phyloP scores from a whole-genome alignment of 2,113 vertebrate species.

The Thunnus maccoyii region DNA sequence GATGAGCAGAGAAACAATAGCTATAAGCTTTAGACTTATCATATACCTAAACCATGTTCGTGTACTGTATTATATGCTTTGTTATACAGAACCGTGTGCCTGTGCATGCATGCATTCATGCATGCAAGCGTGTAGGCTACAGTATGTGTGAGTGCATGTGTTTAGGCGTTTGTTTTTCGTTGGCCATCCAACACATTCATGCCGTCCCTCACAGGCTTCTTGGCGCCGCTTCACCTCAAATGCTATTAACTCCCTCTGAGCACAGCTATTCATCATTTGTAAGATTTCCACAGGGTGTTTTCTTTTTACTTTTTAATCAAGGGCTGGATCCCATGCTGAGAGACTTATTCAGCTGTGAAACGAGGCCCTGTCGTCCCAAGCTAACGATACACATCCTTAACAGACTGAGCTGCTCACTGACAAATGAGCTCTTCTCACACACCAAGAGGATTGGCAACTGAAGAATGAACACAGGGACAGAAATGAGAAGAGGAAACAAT shows the following conservation, averaged over 20 bases:
- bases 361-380: conserved; percentile 58
- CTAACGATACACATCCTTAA: conserved; percentile 61
- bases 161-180: conserved; percentile 6
- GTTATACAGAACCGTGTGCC: not conserved
- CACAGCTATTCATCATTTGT: conserved; percentile 67
- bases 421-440: conserved; percentile 55
- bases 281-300: conserved; percentile 63
- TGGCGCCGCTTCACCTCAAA: conserved; percentile 56
- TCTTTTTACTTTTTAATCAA: conserved; percentile 73
- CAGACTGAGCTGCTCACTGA: conserved; percentile 47
- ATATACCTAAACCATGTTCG: conserved; percentile 1
- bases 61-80: not conserved
- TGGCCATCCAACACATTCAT: conserved; percentile 37
- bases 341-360: conserved; percentile 69
- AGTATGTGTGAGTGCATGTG: not conserved
- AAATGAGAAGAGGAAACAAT: conserved; percentile 22
- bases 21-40: conserved; percentile 26
- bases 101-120: conserved; percentile 18
- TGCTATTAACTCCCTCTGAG: conserved; percentile 52
- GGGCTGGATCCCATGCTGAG: conserved; percentile 59
- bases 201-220: conserved; percentile 29
- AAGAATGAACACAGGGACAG: conserved; percentile 18
- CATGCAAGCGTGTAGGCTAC: not conserved
- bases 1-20: conserved; percentile 17
- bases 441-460: conserved; percentile 1